Evolutionary conservation across 2,113 vertebrate species (phyloP).

Genomic region (Lates calcarifer): DNA sequence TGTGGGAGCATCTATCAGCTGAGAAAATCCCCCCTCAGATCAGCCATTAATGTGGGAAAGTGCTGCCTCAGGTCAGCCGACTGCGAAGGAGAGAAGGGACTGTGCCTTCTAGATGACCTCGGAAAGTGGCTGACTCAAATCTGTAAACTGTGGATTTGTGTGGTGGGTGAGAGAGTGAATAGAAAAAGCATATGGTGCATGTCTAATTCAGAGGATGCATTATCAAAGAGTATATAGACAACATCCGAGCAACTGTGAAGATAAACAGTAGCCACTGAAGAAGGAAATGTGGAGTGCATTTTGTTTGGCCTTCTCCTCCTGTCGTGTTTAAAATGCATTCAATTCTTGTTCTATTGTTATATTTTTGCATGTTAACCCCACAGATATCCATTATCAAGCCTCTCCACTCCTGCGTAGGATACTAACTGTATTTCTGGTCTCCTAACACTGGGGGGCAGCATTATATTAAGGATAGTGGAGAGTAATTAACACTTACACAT

Average conservation of each 20-base stretch:
- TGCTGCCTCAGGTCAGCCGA: conserved; percentile 58
- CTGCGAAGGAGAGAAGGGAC: conserved; percentile 13
- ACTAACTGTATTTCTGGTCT: background rate
- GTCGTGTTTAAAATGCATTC: background rate
- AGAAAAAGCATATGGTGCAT: conserved; percentile 13
- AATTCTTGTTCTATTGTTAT: background rate
- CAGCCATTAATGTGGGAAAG: conserved; percentile 45
- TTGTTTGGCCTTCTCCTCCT: background rate
- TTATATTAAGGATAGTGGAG: conserved; percentile 9
- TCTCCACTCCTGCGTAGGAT: background rate
- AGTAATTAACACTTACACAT: background rate
- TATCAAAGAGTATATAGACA: background rate
- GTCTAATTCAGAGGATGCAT: conserved; percentile 29
- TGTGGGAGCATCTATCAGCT: conserved; percentile 25
- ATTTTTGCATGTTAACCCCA: background rate
- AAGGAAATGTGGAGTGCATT: background rate
- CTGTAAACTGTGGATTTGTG: conserved; percentile 16
- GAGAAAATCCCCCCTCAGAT: conserved; percentile 16
- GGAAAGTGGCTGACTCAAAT: conserved; percentile 8
- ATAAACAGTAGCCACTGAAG: background rate
- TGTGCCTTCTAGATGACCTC: conserved; percentile 44
- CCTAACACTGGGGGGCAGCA: conserved; percentile 59
- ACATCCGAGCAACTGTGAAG: background rate
- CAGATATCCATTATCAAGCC: background rate
- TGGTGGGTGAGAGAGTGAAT: background rate